Evolutionary conservation across 2,797 vertebrate species (phyloP), one percentile per base, ranked within the genome.

Genomic region (Sciaenops ocellatus): DNA sequence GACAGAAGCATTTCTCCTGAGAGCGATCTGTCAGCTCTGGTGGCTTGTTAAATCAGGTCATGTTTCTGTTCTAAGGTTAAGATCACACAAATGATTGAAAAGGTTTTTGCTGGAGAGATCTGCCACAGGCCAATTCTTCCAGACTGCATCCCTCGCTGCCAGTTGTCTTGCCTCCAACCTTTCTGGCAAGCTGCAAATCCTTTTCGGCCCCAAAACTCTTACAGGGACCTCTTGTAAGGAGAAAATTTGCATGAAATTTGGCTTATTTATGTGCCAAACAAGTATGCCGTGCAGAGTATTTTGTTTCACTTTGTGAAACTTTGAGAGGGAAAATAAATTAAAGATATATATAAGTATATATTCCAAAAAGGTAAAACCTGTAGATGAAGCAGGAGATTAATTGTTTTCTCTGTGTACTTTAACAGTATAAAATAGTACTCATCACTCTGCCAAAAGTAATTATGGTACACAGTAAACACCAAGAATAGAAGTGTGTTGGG

Each of bases 61-160:
- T 84, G 84, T 93, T 92, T 91, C 84, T 72, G 73, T 69, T 87
- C 64, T 70, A 67, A 79, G 89, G 86, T 91, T 90, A 90, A 84
- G 73, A 87, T 91, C 85, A 87, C 88, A 87, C 66, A 86, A 74
- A 85, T 86, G 87, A 92, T 91, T 90, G 89, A 92, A 85, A 90
- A 74, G 80, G 77, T 88, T 89, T 85, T 88, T 85, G 75, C 89
- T 85, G 82, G 65, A 88, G 18, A 51, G 75, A 82, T 83, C 75
- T 80, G 75, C 80, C 78, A 78, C 77, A 51, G 76, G 68, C 57
- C 44, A 13, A 24, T 66, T 77, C 83, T 75, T 88, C 88, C 87
- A 92, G 80, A 76, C 80, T 77, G 65, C 75, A 54, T 79, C 61
- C 17, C 52, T 79, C 17, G n/a, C 63, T 87, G 90, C 89, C 87